Base-by-base conservation (phyloP, 1,140 invertebrate species). In the Glomeris maerens region DNA sequence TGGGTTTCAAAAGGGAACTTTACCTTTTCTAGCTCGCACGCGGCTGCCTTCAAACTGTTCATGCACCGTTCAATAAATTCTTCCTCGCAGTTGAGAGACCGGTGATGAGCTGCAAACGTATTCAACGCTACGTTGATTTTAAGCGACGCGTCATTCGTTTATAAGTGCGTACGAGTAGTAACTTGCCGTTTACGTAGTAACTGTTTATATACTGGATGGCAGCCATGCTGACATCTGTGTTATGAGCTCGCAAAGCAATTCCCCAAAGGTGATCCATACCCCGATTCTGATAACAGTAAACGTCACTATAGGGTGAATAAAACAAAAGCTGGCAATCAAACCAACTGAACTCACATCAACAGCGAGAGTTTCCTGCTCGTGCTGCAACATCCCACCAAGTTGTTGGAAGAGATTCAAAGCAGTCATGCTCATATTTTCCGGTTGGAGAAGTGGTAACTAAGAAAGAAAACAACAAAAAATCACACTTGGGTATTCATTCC, bases 231-330 rank as follows among this genome's bases (percentile, higher is more conserved):
- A 94, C 90, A 64, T 94, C 88, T 72, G 85, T 90, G 63, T 83
- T 91, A 53, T 81, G 81, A 1, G 88, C 87, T 54, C 81, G 72
- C 0, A 94, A 66, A 0, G 90, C 90, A 53, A 95, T 92, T 63
- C 83, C 84, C 89, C 90, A 95, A 20, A 94, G 67, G 60, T 93
- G 87, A 66, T 89, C 83, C 81, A 93, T 92, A 13, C 85, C 87
- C 25, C 84, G 75, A 2, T 65, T 59, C 66, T 70, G 27, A 5
- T 45, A 49, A 36, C 27, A 10, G 41, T 21, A 53, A n/a, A n/a
- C n/a, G n/a, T n/a, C n/a, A n/a, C n/a, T n/a, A n/a, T n/a, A n/a
- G n/a, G n/a, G n/a, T n/a, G n/a, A n/a, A n/a, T n/a, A n/a, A n/a
- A n/a, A n/a, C n/a, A n/a, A n/a, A n/a, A n/a, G n/a, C n/a, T n/a